Conservation (phyloP, 2,113 vertebrate species). For the Grammomys surdaster region DNA sequence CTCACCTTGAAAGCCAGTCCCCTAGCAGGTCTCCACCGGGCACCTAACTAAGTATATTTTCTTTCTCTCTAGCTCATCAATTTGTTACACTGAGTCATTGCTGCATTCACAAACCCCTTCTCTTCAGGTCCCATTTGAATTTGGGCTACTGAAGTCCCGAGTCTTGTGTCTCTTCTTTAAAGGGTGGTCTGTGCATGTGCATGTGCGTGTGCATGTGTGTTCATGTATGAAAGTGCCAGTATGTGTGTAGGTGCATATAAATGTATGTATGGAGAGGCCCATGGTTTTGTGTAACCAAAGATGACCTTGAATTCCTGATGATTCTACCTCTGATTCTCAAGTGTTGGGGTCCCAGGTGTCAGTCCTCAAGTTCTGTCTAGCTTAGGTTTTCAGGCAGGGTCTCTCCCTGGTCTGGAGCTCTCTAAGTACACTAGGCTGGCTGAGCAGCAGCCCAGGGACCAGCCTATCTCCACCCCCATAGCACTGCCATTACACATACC, state of each 20-base stretch:
- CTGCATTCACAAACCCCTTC: accelerated
- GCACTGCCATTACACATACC: neutral
- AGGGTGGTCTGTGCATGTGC: neutral
- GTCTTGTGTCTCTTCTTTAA: neutral
- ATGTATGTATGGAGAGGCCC: neutral
- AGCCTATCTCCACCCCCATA: neutral
- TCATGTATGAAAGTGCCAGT: neutral
- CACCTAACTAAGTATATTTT: neutral
- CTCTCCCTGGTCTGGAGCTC: neutral
- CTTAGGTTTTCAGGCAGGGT: neutral
- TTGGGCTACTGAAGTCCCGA: neutral
- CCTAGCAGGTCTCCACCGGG: neutral
- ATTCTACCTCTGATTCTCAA: too few species aligned
- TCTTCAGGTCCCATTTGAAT: neutral
- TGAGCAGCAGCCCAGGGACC: too few species aligned
- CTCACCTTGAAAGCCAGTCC: neutral
- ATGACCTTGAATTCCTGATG: too few species aligned
- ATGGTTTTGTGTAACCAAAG: too few species aligned
- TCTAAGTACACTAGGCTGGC: neutral
- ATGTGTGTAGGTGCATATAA: neutral
- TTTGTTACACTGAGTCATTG: neutral
- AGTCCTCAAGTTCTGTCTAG: too few species aligned
- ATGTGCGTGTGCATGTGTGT: neutral
- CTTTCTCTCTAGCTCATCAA: neutral
- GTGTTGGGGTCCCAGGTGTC: too few species aligned